phyloP scores from a whole-genome alignment of 1,140 invertebrate genomes.

The Hydropsyche tenuis region DNA sequence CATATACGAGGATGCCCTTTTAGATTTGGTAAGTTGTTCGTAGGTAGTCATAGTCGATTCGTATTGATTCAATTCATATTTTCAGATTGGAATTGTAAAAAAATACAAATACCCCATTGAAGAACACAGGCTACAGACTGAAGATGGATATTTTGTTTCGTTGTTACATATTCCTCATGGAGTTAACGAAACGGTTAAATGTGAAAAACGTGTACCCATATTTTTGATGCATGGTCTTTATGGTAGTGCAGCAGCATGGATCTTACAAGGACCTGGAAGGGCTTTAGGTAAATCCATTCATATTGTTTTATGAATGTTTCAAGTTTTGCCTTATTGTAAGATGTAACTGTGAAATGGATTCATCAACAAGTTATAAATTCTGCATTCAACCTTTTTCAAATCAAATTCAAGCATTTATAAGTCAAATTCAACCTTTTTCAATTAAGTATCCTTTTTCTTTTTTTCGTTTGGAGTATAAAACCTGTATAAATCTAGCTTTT shows the following conservation, averaged over 20 bases:
- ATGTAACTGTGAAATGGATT: no score
- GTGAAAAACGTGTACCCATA: constrained; percentile 50
- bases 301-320: no score
- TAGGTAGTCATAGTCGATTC: no score
- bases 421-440: constrained; percentile 23
- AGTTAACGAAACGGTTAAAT: constrained; percentile 53
- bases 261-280: constrained; percentile 62
- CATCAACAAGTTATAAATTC: no score
- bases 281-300: constrained; percentile 63
- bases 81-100: constrained; percentile 56
- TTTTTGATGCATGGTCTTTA: constrained; percentile 73
- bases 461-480: not conserved
- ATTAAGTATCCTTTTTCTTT: no score
- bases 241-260: constrained; percentile 66
- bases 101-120: constrained; percentile 67
- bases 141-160: constrained; percentile 67
- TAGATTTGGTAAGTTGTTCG: no score
- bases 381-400: no score
- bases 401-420: no score
- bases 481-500: no score
- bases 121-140: constrained; percentile 63
- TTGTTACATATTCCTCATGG: constrained; percentile 64
- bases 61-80: not conserved
- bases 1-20: no score
- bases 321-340: no score